Percentiles rank a stretch among this genome's conserved stretches.
Evolutionary conservation across 2,797 vertebrate genomes (phyloP).

Genomic region (Neosilurus hyrtlii): DNA sequence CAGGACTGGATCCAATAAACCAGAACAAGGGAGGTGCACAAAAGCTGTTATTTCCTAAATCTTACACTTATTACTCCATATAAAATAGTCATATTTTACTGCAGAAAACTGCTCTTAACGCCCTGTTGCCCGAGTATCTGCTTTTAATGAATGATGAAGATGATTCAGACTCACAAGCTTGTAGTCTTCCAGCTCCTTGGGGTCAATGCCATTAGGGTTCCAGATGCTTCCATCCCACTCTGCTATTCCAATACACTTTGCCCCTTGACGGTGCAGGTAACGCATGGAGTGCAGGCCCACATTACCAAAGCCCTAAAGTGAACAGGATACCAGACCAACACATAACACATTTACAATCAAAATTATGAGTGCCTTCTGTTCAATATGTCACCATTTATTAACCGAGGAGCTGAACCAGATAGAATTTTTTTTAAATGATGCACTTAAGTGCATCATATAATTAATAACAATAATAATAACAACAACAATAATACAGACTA

Average conservation of each 20-base stretch:
- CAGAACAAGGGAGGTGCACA: neutral
- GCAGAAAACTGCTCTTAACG: neutral
- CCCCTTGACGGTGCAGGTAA: slow-evolving; percentile 95
- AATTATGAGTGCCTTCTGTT: neutral
- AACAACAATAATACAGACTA: neutral
- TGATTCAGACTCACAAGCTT: slow-evolving; percentile 82
- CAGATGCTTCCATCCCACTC: slow-evolving; percentile 93
- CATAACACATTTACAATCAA: neutral
- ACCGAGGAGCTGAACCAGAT: neutral
- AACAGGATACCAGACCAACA: neutral
- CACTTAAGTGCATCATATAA: no score
- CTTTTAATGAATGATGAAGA: neutral
- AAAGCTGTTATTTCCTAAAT: neutral
- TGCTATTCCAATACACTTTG: slow-evolving; percentile 90
- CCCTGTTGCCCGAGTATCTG: neutral
- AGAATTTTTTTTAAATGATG: neutral
- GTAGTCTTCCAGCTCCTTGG: slow-evolving; percentile 97
- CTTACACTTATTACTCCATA: neutral
- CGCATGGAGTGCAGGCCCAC: slow-evolving; percentile 99
- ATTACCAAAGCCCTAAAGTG: slow-evolving; percentile 89
- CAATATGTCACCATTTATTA: neutral
- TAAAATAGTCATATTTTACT: neutral
- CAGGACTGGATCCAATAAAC: neutral
- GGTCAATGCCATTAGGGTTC: slow-evolving; percentile 95
- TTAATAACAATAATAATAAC: no score